Evolutionary conservation across 2,888 invertebrate species (phyloP), one percentile per base, ranked within the genome.

Genomic region (Aricia artaxerxes): DNA sequence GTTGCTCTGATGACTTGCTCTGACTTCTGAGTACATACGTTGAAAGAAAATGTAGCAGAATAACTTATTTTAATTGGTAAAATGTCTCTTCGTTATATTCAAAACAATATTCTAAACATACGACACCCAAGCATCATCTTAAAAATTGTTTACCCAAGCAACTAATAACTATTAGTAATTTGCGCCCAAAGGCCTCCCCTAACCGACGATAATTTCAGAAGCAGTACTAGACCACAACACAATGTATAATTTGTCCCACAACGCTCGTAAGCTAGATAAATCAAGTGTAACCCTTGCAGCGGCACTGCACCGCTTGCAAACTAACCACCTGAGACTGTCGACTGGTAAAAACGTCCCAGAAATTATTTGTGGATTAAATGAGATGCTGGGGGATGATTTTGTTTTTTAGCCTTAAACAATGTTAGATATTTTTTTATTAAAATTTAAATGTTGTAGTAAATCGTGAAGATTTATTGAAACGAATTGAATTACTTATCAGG

Each of bases 251-350:
- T 87, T 85, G 88, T 92, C 94, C 93, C 94, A 83, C 78, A 88
- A 85, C 88, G 91, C 89, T 87, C 90, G 88, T 93, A 92, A 90
- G 86, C 82, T 83, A 88, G 86, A 93, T 94, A 94, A 94, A 94
- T 93, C 93, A 92, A 88, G 84, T 83, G 87, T 89, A 94, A 93
- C 94, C 93, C 93, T 93, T 93, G 91, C 86, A 84, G 85, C 86
- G 84, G 85, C 86, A 84, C 87, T 81, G 83, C 86, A 78, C n/a
- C 87, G 84, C 90, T 89, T 91, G 90, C 92, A 92, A 93, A 93
- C 93, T 92, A 92, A 88, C 92, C 94, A 94, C 94, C 94, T 94
- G 94, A 94, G 94, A 92, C n/a, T n/a, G n/a, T n/a, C n/a, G n/a
- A n/a, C 93, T 92, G 90, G 88, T 90, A 93, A 93, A 93, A 93